Base-by-base conservation (phyloP, 2,888 invertebrate genomes). In the Thysanoteuthis rhombus region DNA sequence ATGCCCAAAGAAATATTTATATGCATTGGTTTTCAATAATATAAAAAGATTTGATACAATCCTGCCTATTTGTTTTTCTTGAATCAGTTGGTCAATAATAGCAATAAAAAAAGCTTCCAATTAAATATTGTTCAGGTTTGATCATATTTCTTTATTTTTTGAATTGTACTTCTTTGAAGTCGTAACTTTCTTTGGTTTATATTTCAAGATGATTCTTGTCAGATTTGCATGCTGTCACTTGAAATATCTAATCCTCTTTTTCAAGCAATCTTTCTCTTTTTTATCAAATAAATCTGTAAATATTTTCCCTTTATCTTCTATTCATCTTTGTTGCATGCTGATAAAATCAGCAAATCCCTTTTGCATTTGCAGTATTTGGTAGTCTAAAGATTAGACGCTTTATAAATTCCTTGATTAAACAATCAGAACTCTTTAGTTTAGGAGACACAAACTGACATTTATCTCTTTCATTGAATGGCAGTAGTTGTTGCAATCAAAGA, bases 381-480 rank as follows among this genome's bases (percentile, higher is more conserved):
- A 75, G 75, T 75, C 75, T n/a, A 75, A n/a, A n/a, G 75, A 75
- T 75, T 75, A 75, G 75, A n/a, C 75, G 12, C n/a, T 75, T 75
- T n/a, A 12, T 75, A n/a, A n/a, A 75, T 75, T n/a, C 75, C n/a
- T 75, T 75, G 75, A 75, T 75, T 75, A 75, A 75, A 75, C n/a
- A 75, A 75, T 75, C 75, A 75, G n/a, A 75, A 75, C 75, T 75
- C n/a, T 75, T 75, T 75, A 75, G 75, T 75, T n/a, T 75, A n/a
- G 75, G n/a, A 75, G 75, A 75, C 75, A 75, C 75, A 75, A 75
- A 75, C 75, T 75, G 75, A 75, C 75, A 12, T 75, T 75, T n/a
- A 75, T 75, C 75, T 75, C n/a, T 75, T n/a, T n/a, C 75, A 12
- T 75, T 75, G 75, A 75, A 75, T 75, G 75, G 75, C n/a, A n/a